Evolutionary conservation across 2,888 invertebrate species (phyloP).

Genomic region (Agapostemon virescens): DNA sequence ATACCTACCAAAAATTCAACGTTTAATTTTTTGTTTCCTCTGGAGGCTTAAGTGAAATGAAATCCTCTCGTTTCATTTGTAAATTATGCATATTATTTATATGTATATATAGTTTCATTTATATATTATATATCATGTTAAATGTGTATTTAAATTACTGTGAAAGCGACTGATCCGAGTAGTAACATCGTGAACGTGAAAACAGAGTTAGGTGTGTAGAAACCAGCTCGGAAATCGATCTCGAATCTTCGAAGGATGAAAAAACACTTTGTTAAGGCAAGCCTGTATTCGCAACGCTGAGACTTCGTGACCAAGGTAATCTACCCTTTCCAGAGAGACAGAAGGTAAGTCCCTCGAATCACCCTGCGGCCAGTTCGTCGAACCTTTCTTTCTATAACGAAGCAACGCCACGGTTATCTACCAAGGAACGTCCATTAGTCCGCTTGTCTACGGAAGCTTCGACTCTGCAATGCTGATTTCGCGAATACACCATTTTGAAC

Average conservation of each 20-base stretch:
- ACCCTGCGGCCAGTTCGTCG: slow-evolving; percentile 43
- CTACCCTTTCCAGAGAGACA: slow-evolving; percentile 27
- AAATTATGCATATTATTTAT: too few relatives aligned
- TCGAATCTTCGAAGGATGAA: slow-evolving; percentile 13
- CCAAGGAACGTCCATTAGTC: slow-evolving; percentile 53
- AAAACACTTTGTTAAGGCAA: slow-evolving; percentile 11
- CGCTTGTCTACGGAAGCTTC: slow-evolving; percentile 66
- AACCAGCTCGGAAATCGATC: not conserved
- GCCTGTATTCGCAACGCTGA: slow-evolving; percentile 11
- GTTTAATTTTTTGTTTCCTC: too few relatives aligned
- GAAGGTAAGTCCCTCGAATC: slow-evolving; percentile 31
- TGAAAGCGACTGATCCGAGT: not conserved
- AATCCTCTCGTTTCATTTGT: too few relatives aligned
- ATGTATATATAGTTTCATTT: too few relatives aligned
- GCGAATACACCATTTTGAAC: not conserved
- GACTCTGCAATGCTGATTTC: slow-evolving; percentile 22
- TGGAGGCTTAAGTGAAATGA: too few relatives aligned
- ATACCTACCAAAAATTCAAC: too few relatives aligned
- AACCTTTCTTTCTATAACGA: slow-evolving; percentile 41
- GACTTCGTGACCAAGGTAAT: slow-evolving; percentile 37
- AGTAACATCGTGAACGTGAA: not conserved
- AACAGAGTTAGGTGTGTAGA: not conserved
- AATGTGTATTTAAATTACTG: too few relatives aligned
- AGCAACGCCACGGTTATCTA: slow-evolving; percentile 39
- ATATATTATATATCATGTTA: too few relatives aligned